Evolutionary conservation across 2,888 invertebrate genomes (phyloP), one percentile per base, ranked within the genome.

Genomic region (Pollenia labialis): DNA sequence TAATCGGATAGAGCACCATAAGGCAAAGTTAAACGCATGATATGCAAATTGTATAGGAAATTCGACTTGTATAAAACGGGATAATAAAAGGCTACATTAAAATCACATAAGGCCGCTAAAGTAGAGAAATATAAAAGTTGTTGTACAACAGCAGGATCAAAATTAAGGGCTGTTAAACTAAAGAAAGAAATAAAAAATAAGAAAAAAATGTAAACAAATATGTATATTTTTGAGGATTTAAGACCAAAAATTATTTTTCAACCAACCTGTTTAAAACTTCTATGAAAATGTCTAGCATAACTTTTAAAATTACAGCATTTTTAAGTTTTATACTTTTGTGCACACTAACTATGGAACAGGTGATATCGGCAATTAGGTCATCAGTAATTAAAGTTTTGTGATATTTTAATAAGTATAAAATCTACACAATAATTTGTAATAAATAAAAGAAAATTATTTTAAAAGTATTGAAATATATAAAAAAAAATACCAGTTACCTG

Each of bases 41-140:
- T 81, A 50, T 93, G 92, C 54, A 93, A 79, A 60, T 89, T 89
- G 72, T 90, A 92, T 0, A 92, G 46, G 42, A 89, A 90, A 66
- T 89, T 89, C 77, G 90, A 90, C 76, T 90, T 91, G 2, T 90
- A 89, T 16, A 92, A 89, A 11, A 92, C 90, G 0, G 91, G 89
- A 81, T 90, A 90, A 40, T 88, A 88, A 32, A 80, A 86, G 32
- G 91, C 90, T 1, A 90, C 79, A 42, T 89, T 89, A 16, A 87
- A 68, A 72, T 88, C 77, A 62, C 80, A 69, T 58, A 89, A 76
- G 42, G 85, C 77, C 18, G 89, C 87, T 84, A 89, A 88, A n/a
- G 88, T 87, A 32, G 89, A 88, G 71, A 90, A 90, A 84, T 89
- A 89, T 18, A 89, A 87, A 2, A 90, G 69, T 77, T 89, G 89